These are phyloP conservation scores for Brachypalpus laphriformis DNA, from an alignment of 2,888 invertebrate species.

Conservation along the genomic window DNA sequence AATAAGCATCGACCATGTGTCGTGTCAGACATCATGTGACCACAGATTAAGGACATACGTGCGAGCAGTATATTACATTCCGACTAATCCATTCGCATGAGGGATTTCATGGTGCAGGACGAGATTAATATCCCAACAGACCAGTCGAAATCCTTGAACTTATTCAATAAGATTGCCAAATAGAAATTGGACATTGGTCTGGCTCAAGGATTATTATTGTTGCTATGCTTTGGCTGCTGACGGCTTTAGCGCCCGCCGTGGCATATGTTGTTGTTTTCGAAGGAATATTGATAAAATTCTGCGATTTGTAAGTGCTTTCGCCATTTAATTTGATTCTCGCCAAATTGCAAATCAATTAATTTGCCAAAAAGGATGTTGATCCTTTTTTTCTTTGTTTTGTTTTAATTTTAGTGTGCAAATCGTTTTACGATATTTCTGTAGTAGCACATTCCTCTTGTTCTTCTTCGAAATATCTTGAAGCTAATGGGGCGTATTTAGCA, in stretches of 20 bases:
- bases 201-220: conserved; percentile 51
- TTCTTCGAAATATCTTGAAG: not conserved
- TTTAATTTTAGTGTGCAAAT: conserved; percentile 5
- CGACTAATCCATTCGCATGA: conserved; percentile 28
- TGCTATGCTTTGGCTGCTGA: conserved; percentile 3
- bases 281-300: not conserved
- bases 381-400: not conserved
- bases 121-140: conserved; percentile 16
- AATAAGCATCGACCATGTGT: conserved; percentile 19
- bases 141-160: conserved; percentile 44
- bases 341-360: conserved; percentile 30
- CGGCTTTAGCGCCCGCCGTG: too few species aligned
- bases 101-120: conserved; percentile 22
- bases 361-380: conserved; percentile 10
- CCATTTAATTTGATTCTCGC: conserved; percentile 20
- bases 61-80: conserved; percentile 9
- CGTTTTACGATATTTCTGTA: conserved; percentile 5
- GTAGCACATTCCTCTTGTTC: not conserved
- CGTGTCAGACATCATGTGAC: conserved; percentile 57
- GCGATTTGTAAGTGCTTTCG: not conserved
- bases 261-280: not conserved
- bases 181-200: conserved; percentile 38
- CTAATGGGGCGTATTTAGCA: not conserved
- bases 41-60: conserved; percentile 46
- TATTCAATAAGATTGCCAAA: conserved; percentile 34